Percentiles rank a stretch among this genome's conserved stretches.
These are phyloP conservation scores for Drosophila orosa DNA, from an alignment of 1,140 invertebrate species.

Conservation along the genomic window DNA sequence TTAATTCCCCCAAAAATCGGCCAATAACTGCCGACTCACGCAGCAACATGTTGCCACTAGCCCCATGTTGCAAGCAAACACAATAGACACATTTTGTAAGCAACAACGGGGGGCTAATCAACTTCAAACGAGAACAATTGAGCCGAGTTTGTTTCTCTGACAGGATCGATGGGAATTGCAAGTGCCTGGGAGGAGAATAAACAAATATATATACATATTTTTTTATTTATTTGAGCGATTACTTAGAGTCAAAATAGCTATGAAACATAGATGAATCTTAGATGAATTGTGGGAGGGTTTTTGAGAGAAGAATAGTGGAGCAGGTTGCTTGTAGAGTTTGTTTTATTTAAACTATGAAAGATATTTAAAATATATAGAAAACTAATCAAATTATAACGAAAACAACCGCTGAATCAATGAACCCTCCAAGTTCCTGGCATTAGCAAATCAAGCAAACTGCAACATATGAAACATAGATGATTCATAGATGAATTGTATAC, in stretches of 20 bases:
- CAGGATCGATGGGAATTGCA: constrained; percentile 55
- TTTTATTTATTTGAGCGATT: constrained; percentile 6
- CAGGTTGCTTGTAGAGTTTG: no score
- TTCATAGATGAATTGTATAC: no score
- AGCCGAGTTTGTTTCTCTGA: constrained; percentile 37
- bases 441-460: not conserved
- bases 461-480: no score
- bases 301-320: no score
- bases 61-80: constrained; percentile 40
- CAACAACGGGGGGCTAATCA: constrained; percentile 79
- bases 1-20: constrained; percentile 52
- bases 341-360: not conserved
- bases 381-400: not conserved
- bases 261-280: not conserved
- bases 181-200: constrained; percentile 14
- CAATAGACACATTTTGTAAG: constrained; percentile 79
- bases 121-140: constrained; percentile 74
- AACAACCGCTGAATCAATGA: constrained; percentile 1
- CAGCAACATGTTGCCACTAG: constrained; percentile 50
- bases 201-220: constrained; percentile 16
- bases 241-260: not conserved
- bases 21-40: constrained; percentile 76
- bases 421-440: not conserved
- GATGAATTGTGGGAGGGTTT: not conserved
- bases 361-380: not conserved